Conservation (phyloP, 2,113 vertebrate genomes). For the Sarotherodon lohbergeri region DNA sequence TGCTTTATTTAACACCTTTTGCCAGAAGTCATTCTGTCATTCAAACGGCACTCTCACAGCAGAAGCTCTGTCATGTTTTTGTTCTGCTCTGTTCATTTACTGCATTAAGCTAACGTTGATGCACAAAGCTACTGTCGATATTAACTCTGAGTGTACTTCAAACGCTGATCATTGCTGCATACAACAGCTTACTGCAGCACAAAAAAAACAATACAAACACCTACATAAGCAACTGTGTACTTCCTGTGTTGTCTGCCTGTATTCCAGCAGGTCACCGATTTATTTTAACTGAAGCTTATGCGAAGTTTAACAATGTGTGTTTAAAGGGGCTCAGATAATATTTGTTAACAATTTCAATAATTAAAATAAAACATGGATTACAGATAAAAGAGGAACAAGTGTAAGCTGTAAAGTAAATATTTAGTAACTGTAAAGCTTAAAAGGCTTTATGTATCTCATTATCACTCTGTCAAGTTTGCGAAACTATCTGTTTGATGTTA, state of each 20-base stretch:
- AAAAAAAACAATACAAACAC: background rate
- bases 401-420: background rate
- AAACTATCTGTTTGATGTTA: background rate
- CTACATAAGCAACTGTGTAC: background rate
- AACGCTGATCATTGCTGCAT: background rate
- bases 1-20: background rate
- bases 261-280: background rate
- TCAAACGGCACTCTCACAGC: background rate
- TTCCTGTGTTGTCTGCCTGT: background rate
- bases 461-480: background rate
- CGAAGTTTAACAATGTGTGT: background rate
- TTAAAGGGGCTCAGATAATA: background rate
- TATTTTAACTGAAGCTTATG: background rate
- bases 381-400: background rate
- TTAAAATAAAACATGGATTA: background rate
- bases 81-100: background rate
- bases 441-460: background rate
- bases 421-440: background rate
- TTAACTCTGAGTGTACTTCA: background rate
- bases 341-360: background rate
- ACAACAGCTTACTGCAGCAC: background rate
- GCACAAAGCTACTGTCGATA: background rate
- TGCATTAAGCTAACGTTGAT: background rate
- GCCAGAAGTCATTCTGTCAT: background rate
- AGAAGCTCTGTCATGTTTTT: background rate